These are phyloP conservation scores for Ditylenchus weischeri DNA, from an alignment of 2,888 invertebrate species.

Conservation along the genomic window DNA sequence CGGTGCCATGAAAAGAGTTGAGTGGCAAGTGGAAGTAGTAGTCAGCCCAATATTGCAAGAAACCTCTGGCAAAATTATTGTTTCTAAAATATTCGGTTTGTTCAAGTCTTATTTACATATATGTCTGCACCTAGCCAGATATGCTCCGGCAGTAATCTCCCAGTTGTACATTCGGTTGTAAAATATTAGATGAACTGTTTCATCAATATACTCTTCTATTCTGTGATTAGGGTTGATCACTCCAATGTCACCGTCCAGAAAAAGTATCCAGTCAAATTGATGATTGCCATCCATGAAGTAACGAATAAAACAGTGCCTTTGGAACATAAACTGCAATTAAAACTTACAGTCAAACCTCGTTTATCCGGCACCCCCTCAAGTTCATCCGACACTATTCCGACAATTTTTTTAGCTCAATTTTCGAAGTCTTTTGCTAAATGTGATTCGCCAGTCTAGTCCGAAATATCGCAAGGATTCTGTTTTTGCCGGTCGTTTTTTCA, in stretches of 20 bases:
- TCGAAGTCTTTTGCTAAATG: too few relatives aligned
- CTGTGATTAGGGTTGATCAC: constrained; percentile 42
- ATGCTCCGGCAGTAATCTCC: constrained; percentile 54
- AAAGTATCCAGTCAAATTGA: constrained; percentile 36
- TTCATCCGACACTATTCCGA: too few relatives aligned
- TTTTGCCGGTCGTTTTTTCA: too few relatives aligned
- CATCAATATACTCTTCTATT: constrained; percentile 46
- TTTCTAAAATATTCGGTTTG: constrained; percentile 20
- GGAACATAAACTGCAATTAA: constrained; percentile 46
- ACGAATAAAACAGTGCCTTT: constrained; percentile 46
- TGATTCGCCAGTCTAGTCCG: too few relatives aligned
- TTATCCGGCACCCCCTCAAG: too few relatives aligned
- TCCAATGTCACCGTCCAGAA: constrained; percentile 45
- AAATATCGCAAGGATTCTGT: too few relatives aligned
- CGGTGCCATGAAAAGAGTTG: constrained; percentile 37
- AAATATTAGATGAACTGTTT: constrained; percentile 42
- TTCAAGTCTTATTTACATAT: not conserved
- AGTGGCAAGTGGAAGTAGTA: constrained; percentile 28
- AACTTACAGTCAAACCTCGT: too few relatives aligned
- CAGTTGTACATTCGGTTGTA: constrained; percentile 54
- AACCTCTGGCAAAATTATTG: constrained; percentile 25
- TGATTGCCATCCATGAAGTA: constrained; percentile 26
- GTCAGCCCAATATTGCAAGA: constrained; percentile 35
- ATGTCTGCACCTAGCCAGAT: constrained; percentile 31
- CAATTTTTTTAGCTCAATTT: too few relatives aligned